Percentiles rank a stretch among this genome's conserved stretches.
These are phyloP conservation scores for Cydia amplana DNA, from an alignment of 1,140 invertebrate species.

Conservation along the genomic window DNA sequence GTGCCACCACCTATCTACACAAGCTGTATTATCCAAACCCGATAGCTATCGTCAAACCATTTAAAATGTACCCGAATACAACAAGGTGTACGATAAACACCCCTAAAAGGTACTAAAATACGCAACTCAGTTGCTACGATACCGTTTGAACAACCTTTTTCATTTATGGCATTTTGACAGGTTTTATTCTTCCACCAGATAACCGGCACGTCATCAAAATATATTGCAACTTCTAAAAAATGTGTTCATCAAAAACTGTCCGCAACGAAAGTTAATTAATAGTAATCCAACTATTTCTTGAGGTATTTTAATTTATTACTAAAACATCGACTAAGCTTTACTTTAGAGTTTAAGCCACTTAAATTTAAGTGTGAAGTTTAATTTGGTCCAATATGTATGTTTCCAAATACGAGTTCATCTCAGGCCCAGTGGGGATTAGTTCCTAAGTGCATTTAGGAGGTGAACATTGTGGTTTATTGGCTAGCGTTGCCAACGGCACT, in stretches of 20 bases:
- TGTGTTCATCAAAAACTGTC: too few species aligned
- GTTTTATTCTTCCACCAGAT: too few species aligned
- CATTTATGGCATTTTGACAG: too few species aligned
- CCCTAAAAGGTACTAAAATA: background rate
- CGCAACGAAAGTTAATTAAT: background rate
- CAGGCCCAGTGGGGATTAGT: slow-evolving; percentile 30
- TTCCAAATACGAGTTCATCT: slow-evolving; percentile 27
- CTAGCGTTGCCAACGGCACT: slow-evolving; percentile 17
- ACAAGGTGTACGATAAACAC: background rate
- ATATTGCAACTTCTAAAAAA: too few species aligned
- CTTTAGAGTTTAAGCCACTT: background rate
- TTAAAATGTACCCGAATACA: background rate
- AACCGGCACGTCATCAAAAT: too few species aligned
- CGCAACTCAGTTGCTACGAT: background rate
- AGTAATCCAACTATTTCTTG: background rate
- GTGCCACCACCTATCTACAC: background rate
- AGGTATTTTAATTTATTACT: background rate
- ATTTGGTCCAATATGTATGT: slow-evolving; percentile 19
- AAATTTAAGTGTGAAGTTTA: slow-evolving; percentile 17
- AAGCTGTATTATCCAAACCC: background rate
- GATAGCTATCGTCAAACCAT: background rate
- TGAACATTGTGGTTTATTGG: slow-evolving; percentile 33
- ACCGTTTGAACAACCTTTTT: too few species aligned
- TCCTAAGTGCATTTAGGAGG: slow-evolving; percentile 30
- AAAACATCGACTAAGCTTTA: background rate